Conservation (phyloP, 2,113 vertebrate species). For the Cinclus cinclus region DNA sequence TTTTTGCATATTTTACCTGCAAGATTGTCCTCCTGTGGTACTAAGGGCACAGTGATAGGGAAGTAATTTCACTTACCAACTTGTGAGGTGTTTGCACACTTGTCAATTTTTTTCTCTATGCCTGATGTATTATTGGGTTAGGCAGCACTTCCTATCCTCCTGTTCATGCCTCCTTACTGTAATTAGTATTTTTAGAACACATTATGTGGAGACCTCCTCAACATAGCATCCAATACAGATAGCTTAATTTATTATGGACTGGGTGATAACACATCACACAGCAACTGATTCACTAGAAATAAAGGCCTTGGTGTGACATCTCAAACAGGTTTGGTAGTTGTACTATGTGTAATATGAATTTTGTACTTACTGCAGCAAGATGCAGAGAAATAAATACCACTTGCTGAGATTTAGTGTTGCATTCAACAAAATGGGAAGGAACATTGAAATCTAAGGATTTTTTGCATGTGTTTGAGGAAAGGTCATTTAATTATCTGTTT, state of each 20-base stretch:
- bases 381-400: fast-evolving
- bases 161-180: not conserved
- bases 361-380: not conserved
- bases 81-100: not conserved
- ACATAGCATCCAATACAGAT: fast-evolving
- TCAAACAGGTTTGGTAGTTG: not conserved
- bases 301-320: not conserved
- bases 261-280: not conserved
- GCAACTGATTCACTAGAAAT: not conserved
- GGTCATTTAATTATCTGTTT: not conserved
- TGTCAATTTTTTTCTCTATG: not conserved
- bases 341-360: fast-evolving
- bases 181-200: not conserved
- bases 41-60: not conserved
- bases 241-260: not conserved
- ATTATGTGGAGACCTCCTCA: not conserved
- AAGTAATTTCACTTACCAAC: not conserved
- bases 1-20: not conserved
- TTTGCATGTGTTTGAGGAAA: not conserved
- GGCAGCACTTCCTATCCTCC: not conserved
- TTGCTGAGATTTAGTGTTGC: not conserved
- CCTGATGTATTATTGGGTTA: not conserved
- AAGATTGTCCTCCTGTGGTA: not conserved
- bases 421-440: not conserved
- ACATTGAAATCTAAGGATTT: not conserved